These are phyloP conservation scores for Spermophilus dauricus DNA, from an alignment of 2,113 vertebrate genomes.

Conservation along the genomic window DNA sequence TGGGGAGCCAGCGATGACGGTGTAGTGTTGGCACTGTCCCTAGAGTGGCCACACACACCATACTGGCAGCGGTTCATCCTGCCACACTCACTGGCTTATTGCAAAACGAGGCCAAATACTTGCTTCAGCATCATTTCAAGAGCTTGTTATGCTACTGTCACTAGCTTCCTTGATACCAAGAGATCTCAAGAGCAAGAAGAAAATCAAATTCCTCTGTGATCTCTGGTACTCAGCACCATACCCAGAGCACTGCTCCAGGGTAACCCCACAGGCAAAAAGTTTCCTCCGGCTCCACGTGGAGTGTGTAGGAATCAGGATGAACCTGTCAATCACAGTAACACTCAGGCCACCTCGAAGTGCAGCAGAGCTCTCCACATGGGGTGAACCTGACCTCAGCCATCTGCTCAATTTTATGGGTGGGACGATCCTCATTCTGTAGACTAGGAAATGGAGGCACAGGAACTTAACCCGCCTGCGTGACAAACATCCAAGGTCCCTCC, in stretches of 20 bases:
- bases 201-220: accelerated
- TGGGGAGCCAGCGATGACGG: not conserved
- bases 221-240: not conserved
- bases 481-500: not conserved
- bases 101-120: accelerated
- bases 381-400: no score
- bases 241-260: not conserved
- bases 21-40: not conserved
- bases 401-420: not conserved
- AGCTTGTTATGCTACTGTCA: not conserved
- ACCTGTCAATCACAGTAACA: accelerated
- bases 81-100: accelerated
- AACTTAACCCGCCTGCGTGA: no score
- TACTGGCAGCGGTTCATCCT: no score
- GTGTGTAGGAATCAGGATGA: not conserved
- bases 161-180: not conserved
- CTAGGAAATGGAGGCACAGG: not conserved
- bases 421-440: accelerated
- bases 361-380: not conserved
- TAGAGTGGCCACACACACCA: no score
- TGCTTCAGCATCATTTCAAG: no score
- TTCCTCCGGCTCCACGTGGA: accelerated
- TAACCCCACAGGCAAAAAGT: no score
- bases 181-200: not conserved
- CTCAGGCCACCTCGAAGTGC: no score